Conservation (phyloP, 2,797 vertebrate genomes). For the Naso thynnoides region DNA sequence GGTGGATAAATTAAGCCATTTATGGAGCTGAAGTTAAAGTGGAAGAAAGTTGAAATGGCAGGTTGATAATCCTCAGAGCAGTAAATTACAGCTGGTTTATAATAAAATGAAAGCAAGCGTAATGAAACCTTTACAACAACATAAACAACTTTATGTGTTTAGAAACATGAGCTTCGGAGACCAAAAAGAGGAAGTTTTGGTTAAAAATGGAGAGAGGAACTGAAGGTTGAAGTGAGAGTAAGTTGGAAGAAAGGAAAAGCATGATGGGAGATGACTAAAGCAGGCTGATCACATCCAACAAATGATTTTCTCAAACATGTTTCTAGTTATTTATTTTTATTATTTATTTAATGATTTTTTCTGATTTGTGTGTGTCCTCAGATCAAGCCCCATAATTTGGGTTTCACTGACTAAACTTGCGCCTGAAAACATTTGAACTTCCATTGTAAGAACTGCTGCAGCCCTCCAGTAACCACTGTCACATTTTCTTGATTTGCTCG, state of each 20-base stretch:
- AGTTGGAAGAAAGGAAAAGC: neutral
- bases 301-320: conserved; percentile 22
- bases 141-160: no score
- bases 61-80: neutral
- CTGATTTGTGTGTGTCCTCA: conserved; percentile 37
- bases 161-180: neutral
- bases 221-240: neutral
- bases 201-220: conserved; percentile 22
- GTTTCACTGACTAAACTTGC: conserved; percentile 54
- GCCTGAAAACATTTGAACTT: conserved; percentile 34
- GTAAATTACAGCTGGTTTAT: neutral
- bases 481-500: conserved; percentile 45
- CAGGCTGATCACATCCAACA: conserved; percentile 25
- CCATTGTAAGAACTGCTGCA: conserved; percentile 63
- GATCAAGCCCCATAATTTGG: conserved; percentile 44
- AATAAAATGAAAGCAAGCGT: neutral
- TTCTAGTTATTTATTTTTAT: conserved; percentile 56
- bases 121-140: neutral
- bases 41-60: neutral
- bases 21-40: neutral
- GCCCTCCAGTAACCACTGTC: conserved; percentile 36
- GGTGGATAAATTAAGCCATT: neutral
- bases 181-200: conserved; percentile 11
- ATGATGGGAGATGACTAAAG: conserved; percentile 13
- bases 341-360: conserved; percentile 52